These are phyloP conservation scores for Xyrauchen texanus DNA, from an alignment of 2,113 vertebrate species.

Conservation along the genomic window DNA sequence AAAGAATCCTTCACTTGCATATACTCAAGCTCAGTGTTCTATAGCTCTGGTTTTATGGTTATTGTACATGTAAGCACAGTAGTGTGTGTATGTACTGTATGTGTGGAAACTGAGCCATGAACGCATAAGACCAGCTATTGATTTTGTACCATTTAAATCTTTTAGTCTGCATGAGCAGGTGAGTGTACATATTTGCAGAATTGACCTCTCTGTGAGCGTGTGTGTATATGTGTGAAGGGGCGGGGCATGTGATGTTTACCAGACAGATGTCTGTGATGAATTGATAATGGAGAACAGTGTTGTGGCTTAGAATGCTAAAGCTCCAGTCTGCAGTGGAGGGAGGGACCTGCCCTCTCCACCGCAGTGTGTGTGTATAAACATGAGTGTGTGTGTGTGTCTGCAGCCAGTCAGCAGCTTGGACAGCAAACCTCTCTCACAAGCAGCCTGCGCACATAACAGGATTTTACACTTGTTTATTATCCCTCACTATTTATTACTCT, in stretches of 20 bases:
- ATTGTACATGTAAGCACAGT: too few relatives aligned
- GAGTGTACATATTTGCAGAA: neutral
- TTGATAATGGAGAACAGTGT: constrained; percentile 56
- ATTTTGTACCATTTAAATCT: too few relatives aligned
- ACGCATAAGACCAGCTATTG: too few relatives aligned
- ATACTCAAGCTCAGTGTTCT: too few relatives aligned
- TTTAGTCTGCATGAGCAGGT: too few relatives aligned
- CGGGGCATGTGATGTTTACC: constrained; percentile 55
- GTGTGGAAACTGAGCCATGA: too few relatives aligned
- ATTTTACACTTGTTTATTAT: constrained; percentile 36
- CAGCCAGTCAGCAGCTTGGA: constrained; percentile 8
- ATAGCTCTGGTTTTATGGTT: too few relatives aligned
- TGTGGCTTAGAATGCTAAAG: constrained; percentile 58
- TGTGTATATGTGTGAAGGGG: neutral
- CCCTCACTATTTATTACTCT: constrained; percentile 39
- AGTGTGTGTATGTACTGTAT: too few relatives aligned
- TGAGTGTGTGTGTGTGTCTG: constrained; percentile 15
- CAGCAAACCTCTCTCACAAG: constrained; percentile 26
- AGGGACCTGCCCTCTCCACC: constrained; percentile 52
- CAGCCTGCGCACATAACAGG: constrained; percentile 30
- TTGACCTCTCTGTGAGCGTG: constrained; percentile 16
- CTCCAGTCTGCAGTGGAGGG: constrained; percentile 53
- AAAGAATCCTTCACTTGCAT: too few relatives aligned
- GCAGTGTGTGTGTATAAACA: constrained; percentile 53
- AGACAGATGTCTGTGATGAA: constrained; percentile 64